A percentile compares a stretch with the other conserved stretches of the same genome.
phyloP scores from a whole-genome alignment of 2,888 invertebrate species.

The Cremastinae sp. region DNA sequence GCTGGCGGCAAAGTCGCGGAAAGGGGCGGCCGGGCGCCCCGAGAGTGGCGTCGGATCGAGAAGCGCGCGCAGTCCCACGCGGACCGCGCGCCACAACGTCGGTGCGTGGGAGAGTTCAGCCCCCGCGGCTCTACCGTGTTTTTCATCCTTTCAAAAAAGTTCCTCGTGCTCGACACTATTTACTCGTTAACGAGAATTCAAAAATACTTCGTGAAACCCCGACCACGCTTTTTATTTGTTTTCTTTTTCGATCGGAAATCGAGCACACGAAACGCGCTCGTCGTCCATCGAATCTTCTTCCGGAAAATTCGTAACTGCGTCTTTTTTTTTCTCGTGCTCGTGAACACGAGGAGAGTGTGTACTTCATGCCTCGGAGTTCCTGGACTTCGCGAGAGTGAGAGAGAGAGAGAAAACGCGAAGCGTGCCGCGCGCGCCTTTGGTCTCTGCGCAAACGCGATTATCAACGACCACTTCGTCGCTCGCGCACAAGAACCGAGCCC shows the following conservation, averaged over 20 bases:
- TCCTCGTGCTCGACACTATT: not conserved
- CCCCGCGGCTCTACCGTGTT: conserved; percentile 18
- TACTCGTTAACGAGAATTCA: not conserved
- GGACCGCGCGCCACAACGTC: conserved; percentile 70
- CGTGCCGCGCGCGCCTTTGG: conserved; percentile 31
- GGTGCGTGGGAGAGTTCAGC: conserved; percentile 63
- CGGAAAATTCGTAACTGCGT: conserved; percentile 44
- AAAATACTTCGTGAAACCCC: not conserved
- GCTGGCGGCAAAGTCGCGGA: conserved; percentile 49
- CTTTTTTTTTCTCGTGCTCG: conserved; percentile 41
- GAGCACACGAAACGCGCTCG: too few species aligned
- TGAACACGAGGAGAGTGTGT: conserved; percentile 30
- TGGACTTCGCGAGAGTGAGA: conserved; percentile 17
- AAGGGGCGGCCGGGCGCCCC: conserved; percentile 54
- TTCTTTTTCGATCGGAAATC: too few species aligned
- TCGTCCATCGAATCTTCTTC: too few species aligned
- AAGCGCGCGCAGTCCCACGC: conserved; percentile 74
- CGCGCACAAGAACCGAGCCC: not conserved
- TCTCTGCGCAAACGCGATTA: conserved; percentile 59
- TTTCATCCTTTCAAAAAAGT: not conserved
- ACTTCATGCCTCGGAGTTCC: conserved; percentile 20
- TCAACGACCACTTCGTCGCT: conserved; percentile 47
- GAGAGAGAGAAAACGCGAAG: conserved; percentile 27
- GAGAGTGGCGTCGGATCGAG: conserved; percentile 65
- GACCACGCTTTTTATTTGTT: too few species aligned